Evolutionary conservation across 2,888 invertebrate genomes (phyloP), one percentile per base, ranked within the genome.

Genomic region (Noctua comes): DNA sequence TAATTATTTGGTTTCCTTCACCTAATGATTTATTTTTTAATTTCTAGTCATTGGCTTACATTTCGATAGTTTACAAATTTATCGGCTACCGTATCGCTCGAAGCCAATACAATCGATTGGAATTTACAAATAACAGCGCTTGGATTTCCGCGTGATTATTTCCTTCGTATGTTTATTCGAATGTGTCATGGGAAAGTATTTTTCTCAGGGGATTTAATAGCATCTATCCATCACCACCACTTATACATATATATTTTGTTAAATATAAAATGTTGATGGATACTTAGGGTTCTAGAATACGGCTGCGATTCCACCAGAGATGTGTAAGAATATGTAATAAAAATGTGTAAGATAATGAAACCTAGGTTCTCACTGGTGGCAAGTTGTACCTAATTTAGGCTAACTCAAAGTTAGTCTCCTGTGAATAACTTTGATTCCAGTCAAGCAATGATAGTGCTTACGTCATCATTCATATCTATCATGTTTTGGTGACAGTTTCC

Each of bases 41-140:
- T 68, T 36, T 11, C 13, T 0, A 6, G 46, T 8, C 46, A 59
- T 68, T 40, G 36, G 18, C 16, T 48, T 24, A 40, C 64, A 77
- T 62, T 46, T 51, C 24, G 2, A 48, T 64, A 64, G 54, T 77
- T 77, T 77, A 80, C 77, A 83, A 77, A 31, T 57, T n/a, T 68
- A 43, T 68, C 68, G 46, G 18, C 48, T 65, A n/a, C 43, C 72
- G 40, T 69, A 74, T 54, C 72, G 31, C 46, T 21, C 8, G 27
- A 68, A 80, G 40, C 46, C 83, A 79, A 68, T n/a, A 79, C 84
- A 84, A 72, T 72, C 54, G 43, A 57, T 51, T 27, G n/a, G 21
- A 68, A 82, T 82, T 84, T 84, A 84, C 84, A 84, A 82, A 79
- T 48, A 71, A 62, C n/a, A 46, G 16, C 16, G 18, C 64, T 16